These are phyloP conservation scores for Callinectes sapidus DNA, from an alignment of 2,888 invertebrate genomes.

Conservation along the genomic window DNA sequence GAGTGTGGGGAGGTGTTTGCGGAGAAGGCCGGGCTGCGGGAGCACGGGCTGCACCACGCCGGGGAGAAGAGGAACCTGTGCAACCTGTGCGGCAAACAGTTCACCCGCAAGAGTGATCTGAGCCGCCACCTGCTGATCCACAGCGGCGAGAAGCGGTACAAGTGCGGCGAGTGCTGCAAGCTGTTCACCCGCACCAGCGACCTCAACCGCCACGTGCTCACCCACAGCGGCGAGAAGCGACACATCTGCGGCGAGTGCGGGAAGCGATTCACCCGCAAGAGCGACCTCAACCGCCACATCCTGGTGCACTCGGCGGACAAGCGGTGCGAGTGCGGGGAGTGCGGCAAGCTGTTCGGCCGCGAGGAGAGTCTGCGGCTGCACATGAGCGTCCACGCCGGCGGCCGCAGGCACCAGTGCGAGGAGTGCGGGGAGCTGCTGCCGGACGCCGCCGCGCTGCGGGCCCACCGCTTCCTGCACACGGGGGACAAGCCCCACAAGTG, in stretches of 20 bases:
- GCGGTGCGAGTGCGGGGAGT: constrained; percentile 46
- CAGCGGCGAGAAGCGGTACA: constrained; percentile 49
- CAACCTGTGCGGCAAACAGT: constrained; percentile 50
- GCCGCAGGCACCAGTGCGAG: constrained; percentile 44
- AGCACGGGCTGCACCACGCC: not conserved
- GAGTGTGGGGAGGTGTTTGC: constrained; percentile 37
- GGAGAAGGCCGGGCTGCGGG: constrained; percentile 9
- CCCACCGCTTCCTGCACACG: constrained; percentile 53
- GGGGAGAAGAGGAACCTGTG: constrained; percentile 44
- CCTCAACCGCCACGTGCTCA: constrained; percentile 50
- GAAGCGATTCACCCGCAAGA: constrained; percentile 50
- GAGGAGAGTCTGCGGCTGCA: constrained; percentile 51
- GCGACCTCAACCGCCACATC: constrained; percentile 54
- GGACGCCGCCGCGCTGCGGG: constrained; percentile 23
- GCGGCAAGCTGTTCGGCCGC: constrained; percentile 44
- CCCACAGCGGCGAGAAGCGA: constrained; percentile 50
- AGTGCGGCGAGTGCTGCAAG: constrained; percentile 48
- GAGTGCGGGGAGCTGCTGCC: constrained; percentile 51
- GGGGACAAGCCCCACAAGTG: constrained; percentile 56
- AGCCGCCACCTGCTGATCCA: constrained; percentile 50
- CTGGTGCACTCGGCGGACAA: constrained; percentile 39
- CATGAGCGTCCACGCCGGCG: constrained; percentile 32
- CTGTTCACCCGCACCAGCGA: constrained; percentile 56
- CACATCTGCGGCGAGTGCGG: constrained; percentile 51
- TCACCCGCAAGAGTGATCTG: constrained; percentile 55